These are phyloP conservation scores for Penaeus vannamei DNA, from an alignment of 1,140 invertebrate genomes.

Conservation along the genomic window DNA sequence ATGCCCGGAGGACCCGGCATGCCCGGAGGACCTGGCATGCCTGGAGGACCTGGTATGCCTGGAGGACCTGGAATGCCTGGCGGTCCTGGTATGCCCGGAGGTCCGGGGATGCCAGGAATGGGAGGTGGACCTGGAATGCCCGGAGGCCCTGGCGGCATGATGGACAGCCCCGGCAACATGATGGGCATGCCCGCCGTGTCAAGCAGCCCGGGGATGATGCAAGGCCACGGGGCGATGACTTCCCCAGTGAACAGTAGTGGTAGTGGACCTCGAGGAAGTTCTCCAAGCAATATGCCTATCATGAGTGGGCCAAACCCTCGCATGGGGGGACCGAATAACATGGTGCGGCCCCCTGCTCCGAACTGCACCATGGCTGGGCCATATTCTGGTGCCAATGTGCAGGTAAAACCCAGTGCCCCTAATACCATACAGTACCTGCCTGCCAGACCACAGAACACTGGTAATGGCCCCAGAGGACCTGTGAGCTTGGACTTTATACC, in stretches of 20 bases:
- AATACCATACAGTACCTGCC: constrained; percentile 99
- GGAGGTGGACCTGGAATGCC: constrained; percentile 27
- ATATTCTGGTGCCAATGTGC: constrained; percentile 81
- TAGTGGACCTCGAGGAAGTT: constrained; percentile 67
- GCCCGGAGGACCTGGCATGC: constrained; percentile 62
- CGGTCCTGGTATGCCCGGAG: constrained; percentile 63
- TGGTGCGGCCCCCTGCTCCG: constrained; percentile 64
- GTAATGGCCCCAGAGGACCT: constrained; percentile 80
- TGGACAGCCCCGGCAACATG: constrained; percentile 57
- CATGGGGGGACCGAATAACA: constrained; percentile 72
- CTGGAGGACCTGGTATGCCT: constrained; percentile 70
- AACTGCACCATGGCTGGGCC: constrained; percentile 69
- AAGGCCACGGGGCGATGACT: constrained; percentile 53
- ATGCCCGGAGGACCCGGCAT: constrained; percentile 69
- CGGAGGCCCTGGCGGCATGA: constrained; percentile 44
- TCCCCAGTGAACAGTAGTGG: constrained; percentile 54
- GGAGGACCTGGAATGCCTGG: constrained; percentile 38
- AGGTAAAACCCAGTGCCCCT: constrained; percentile 95
- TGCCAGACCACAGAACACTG: constrained; percentile 83
- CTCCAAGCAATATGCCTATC: constrained; percentile 68
- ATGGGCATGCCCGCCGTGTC: constrained; percentile 65
- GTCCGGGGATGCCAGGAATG: constrained; percentile 70
- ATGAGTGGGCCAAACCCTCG: constrained; percentile 71
- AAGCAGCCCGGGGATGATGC: constrained; percentile 65
- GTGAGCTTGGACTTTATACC: constrained; percentile 94